Conservation (phyloP, 1,140 invertebrate genomes). For the Littorina saxatilis region DNA sequence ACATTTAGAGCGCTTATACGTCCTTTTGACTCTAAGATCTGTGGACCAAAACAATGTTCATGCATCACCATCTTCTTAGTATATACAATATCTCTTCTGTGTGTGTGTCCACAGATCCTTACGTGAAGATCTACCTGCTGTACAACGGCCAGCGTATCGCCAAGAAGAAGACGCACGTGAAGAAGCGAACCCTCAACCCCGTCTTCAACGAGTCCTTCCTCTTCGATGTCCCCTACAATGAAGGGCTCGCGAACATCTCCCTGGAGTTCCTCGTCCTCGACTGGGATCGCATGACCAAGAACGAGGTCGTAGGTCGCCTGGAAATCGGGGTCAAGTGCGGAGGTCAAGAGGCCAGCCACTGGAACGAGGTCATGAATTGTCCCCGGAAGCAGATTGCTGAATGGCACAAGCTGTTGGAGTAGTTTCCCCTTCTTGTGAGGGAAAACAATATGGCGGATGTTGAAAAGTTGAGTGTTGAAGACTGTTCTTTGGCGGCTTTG, state of each 20-base stretch:
- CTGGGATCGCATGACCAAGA: conserved; percentile 98
- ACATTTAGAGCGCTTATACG: too few relatives aligned
- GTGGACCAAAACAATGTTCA: too few relatives aligned
- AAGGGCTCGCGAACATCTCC: conserved; percentile 91
- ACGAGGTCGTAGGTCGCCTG: conserved; percentile 96
- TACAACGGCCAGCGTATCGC: conserved; percentile 98
- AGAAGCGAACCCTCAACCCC: conserved; percentile 97
- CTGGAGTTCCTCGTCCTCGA: conserved; percentile 95
- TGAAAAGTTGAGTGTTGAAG: too few relatives aligned
- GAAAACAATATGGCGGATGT: too few relatives aligned
- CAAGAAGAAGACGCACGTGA: conserved; percentile 99
- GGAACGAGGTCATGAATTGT: conserved; percentile 96
- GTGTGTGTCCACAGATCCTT: conserved; percentile 81
- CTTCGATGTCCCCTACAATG: conserved; percentile 82
- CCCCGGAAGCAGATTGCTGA: conserved; percentile 98
- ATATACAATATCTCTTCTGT: too few relatives aligned
- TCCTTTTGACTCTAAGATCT: too few relatives aligned
- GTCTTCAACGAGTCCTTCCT: conserved; percentile 98
- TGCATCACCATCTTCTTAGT: too few relatives aligned
- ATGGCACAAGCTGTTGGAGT: conserved; percentile 98
- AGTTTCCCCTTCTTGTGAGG: conserved; percentile 54
- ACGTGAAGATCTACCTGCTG: conserved; percentile 97
- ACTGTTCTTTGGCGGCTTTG: too few relatives aligned
- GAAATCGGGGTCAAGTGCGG: conserved; percentile 88
- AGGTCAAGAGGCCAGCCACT: conserved; percentile 90